Conservation (phyloP, 1,140 invertebrate genomes). For the Heliconius hewitsoni region DNA sequence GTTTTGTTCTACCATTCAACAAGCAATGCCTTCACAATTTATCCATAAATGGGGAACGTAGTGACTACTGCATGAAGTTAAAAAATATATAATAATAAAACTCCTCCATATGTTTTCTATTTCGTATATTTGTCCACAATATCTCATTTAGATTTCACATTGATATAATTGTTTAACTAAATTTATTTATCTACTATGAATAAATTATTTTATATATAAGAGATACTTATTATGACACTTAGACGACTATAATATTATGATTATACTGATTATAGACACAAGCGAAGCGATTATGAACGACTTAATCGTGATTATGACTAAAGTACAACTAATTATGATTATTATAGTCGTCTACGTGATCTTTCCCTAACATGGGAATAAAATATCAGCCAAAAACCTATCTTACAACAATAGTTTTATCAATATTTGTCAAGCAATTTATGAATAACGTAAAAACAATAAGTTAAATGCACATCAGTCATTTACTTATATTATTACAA, state of each 20-base stretch:
- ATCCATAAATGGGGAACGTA: too few species aligned
- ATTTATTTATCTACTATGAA: conserved; percentile 20
- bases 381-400: conserved; percentile 5
- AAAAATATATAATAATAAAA: neutral
- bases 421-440: conserved; percentile 3
- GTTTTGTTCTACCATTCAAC: too few species aligned
- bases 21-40: too few species aligned
- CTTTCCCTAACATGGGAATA: conserved; percentile 3
- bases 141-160: conserved; percentile 20
- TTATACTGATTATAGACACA: conserved; percentile 9
- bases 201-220: conserved; percentile 15
- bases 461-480: conserved; percentile 15
- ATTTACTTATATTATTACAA: conserved; percentile 11
- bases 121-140: conserved; percentile 1
- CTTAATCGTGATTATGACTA: neutral
- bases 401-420: conserved; percentile 1
- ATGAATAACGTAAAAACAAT: neutral
- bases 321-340: neutral
- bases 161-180: conserved; percentile 31
- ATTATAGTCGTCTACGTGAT: neutral
- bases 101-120: conserved; percentile 2
- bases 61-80: neutral
- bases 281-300: conserved; percentile 9
- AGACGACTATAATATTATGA: conserved; percentile 12
- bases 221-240: conserved; percentile 10